Evolutionary conservation across 2,797 vertebrate genomes (phyloP), one percentile per base, ranked within the genome.

Genomic region (Melanotaenia trifasciata): DNA sequence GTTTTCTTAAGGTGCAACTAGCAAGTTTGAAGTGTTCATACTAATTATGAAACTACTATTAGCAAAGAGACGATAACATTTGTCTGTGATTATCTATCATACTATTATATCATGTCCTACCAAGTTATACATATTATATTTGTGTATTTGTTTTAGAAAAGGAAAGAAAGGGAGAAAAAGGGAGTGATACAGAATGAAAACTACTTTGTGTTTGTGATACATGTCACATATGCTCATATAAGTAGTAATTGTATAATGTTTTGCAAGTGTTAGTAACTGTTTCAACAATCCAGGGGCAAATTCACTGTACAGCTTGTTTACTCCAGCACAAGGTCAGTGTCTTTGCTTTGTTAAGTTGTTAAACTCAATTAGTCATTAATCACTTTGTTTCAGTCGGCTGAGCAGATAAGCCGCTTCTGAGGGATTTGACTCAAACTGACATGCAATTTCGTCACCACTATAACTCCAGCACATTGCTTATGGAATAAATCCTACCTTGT

Each of bases 311-410:
- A 43, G 32, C 53, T 67, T 84, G 74, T 80, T 90, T 85, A 84
- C 47, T 12, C 1, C 58, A 74, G 56, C 51, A 28, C 77, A 90
- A 90, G 78, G 84, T 89, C 81, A 79, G 61, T 40, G 59, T 64
- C 73, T 78, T 84, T 16, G 0, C 22, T 72, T 67, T 74, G 67
- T 67, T 35, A 67, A 67, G 38, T 69, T 80, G 58, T 62, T 67
- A 73, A 83, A 76, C 79, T 83, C 62, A 87, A 80, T 90, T 83
- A 85, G 72, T 83, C 40, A 59, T 86, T 85, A 83, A 87, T 85
- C 13, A 74, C 32, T 86, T 76, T 58, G 76, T 74, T 81, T 75
- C 66, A 57, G 72, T 83, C 1, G 32, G 62, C 72, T 81, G 76
- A 81, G 70, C 50, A 78, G 84, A 90, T 87, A 83, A 89, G 72